Evolutionary conservation across 2,797 vertebrate species (phyloP).

Genomic region (Pangasius djambal): DNA sequence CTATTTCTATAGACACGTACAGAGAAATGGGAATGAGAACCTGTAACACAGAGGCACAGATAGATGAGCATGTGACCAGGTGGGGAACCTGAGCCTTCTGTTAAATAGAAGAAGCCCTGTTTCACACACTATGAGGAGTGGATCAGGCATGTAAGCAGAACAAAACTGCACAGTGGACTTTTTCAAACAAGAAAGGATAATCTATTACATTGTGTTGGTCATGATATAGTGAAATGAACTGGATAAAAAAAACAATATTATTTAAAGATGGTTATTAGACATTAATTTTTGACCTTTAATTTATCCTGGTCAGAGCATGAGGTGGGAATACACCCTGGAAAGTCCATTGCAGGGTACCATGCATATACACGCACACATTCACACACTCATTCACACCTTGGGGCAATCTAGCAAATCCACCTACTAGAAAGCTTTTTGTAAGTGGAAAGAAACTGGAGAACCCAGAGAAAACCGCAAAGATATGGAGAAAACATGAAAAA

Average conservation of each 20-base stretch:
- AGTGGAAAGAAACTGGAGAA: not conserved
- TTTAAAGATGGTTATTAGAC: not conserved
- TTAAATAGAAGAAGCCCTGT: not conserved
- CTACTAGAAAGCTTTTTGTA: not conserved
- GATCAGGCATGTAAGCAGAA: not conserved
- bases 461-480: not conserved
- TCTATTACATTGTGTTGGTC: not conserved
- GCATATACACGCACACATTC: not conserved
- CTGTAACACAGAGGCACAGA: constrained; percentile 68
- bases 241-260: not conserved
- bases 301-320: not conserved
- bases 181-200: not conserved
- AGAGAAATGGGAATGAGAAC: constrained; percentile 96
- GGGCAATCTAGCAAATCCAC: not conserved
- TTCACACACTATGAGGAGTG: not conserved
- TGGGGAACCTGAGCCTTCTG: constrained; percentile 1
- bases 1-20: constrained; percentile 96
- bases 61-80: not conserved
- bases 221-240: not conserved
- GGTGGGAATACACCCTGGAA: not conserved
- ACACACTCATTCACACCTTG: not conserved
- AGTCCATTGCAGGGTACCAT: not conserved
- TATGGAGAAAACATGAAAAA: not conserved
- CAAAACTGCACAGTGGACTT: not conserved
- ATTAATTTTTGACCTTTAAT: not conserved